These are phyloP conservation scores for Pristionchus fissidentatus DNA, from an alignment of 2,888 invertebrate species.

Conservation along the genomic window DNA sequence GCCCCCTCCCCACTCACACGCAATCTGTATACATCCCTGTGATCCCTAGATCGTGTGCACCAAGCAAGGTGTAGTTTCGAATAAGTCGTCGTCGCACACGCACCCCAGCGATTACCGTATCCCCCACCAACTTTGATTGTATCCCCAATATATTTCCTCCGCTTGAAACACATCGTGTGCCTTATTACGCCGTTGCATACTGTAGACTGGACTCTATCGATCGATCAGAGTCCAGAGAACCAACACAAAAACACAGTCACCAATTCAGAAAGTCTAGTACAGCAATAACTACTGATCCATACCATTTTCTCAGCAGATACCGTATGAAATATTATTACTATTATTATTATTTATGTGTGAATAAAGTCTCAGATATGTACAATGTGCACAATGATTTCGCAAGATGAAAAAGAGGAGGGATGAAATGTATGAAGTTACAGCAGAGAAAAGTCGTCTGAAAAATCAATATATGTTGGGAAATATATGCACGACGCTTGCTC, in stretches of 20 bases:
- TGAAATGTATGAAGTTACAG: too few relatives aligned
- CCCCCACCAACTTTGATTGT: neutral
- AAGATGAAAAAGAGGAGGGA: too few relatives aligned
- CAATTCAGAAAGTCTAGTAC: too few relatives aligned
- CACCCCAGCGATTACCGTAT: neutral
- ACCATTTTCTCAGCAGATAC: slow-evolving; percentile 17
- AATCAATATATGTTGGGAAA: too few relatives aligned
- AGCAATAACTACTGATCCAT: too few relatives aligned
- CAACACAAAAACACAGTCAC: neutral
- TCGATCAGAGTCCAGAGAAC: neutral
- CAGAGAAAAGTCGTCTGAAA: too few relatives aligned
- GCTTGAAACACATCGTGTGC: slow-evolving; percentile 30
- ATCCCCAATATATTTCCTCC: neutral
- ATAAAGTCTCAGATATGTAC: too few relatives aligned
- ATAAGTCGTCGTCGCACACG: neutral
- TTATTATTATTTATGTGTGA: slow-evolving; percentile 18
- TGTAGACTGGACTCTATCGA: neutral
- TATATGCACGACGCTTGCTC: too few relatives aligned
- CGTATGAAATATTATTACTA: neutral
- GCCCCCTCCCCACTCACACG: neutral
- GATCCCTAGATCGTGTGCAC: slow-evolving; percentile 36
- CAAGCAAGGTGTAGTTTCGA: neutral
- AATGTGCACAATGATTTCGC: too few relatives aligned
- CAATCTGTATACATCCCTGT: slow-evolving; percentile 42
- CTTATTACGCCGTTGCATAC: slow-evolving; percentile 18